phyloP scores from a whole-genome alignment of 2,113 vertebrate genomes.

The Saccopteryx leptura region DNA sequence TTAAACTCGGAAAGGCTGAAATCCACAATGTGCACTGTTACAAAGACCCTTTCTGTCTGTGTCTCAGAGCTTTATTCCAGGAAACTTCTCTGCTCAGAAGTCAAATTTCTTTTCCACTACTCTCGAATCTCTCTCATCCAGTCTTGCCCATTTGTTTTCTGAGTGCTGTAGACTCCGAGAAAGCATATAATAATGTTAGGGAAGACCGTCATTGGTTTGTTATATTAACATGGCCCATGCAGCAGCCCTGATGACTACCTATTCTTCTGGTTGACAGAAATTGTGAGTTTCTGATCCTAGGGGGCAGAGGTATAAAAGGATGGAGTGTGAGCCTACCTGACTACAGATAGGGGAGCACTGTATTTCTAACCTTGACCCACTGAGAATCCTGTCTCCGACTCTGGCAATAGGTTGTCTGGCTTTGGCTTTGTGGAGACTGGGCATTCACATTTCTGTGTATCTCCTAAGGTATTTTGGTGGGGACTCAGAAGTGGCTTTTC shows the following conservation, averaged over 20 bases:
- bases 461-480: neutral
- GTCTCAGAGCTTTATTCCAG: neutral
- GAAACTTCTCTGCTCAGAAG: neutral
- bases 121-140: neutral
- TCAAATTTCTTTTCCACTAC: neutral
- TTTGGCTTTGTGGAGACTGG: neutral
- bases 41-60: neutral
- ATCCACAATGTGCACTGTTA: neutral
- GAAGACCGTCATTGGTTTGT: neutral
- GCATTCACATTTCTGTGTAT: neutral
- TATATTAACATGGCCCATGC: neutral
- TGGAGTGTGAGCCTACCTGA: neutral
- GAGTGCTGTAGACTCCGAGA: neutral
- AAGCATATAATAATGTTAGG: neutral
- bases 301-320: neutral
- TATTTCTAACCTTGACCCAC: neutral
- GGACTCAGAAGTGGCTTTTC: neutral
- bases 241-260: neutral
- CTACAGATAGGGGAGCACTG: neutral
- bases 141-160: neutral
- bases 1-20: neutral
- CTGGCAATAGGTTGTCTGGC: neutral
- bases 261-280: conserved; percentile 42
- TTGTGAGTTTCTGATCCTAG: neutral
- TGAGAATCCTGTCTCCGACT: neutral